These are phyloP conservation scores for Columba livia DNA, from an alignment of 2,113 vertebrate genomes.

Conservation along the genomic window DNA sequence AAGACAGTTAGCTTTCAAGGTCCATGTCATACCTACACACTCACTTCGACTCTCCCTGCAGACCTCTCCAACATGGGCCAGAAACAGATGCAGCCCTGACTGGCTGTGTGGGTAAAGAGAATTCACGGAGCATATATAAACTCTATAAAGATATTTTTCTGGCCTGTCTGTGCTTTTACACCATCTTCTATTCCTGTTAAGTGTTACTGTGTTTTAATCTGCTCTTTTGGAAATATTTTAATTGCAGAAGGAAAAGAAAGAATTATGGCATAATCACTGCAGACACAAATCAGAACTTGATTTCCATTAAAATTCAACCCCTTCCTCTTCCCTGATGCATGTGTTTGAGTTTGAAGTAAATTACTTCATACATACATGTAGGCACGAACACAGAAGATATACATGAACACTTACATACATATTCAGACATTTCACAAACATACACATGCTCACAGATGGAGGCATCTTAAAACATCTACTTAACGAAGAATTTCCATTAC, in stretches of 20 bases:
- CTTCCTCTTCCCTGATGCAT: neutral
- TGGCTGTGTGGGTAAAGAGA: neutral
- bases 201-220: neutral
- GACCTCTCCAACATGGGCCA: neutral
- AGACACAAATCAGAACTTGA: neutral
- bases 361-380: neutral
- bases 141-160: neutral
- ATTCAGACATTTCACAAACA: neutral
- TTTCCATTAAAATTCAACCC: neutral
- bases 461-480: neutral
- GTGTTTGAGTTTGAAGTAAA: neutral
- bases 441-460: neutral
- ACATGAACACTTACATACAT: neutral
- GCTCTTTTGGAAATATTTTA: neutral
- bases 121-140: neutral
- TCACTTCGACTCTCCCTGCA: neutral
- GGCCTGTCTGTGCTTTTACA: neutral
- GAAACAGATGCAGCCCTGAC: neutral
- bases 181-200: neutral
- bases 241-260: neutral
- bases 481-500: neutral
- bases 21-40: rapidly evolving
- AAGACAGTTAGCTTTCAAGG: neutral
- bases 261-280: neutral
- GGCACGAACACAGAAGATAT: neutral